phyloP scores from a whole-genome alignment of 2,888 invertebrate genomes.

The Drosophila antonietae region DNA sequence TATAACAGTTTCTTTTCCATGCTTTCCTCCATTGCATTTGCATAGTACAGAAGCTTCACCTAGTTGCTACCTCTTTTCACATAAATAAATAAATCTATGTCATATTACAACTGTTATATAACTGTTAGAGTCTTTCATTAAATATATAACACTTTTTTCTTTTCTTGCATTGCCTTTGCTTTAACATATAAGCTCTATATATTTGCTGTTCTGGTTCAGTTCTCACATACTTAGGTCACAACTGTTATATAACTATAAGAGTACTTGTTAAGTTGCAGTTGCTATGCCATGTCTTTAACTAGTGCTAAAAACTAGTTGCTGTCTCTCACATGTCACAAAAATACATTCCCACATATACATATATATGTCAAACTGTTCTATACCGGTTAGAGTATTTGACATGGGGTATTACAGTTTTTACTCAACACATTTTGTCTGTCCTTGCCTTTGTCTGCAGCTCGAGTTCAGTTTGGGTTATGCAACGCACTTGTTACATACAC shows the following conservation, averaged over 20 bases:
- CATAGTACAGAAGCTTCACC: not conserved
- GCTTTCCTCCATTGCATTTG: not conserved
- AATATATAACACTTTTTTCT: too few relatives aligned
- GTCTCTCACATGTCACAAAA: not conserved
- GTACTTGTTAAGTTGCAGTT: not conserved
- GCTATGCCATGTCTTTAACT: not conserved
- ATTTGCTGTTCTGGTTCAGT: too few relatives aligned
- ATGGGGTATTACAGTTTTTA: not conserved
- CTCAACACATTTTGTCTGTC: not conserved
- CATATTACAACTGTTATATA: not conserved
- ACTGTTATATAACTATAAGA: not conserved
- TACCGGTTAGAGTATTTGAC: not conserved
- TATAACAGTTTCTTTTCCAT: not conserved
- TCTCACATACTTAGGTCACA: not conserved
- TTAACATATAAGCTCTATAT: too few relatives aligned
- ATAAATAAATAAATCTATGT: not conserved
- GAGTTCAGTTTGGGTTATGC: conserved; percentile 55
- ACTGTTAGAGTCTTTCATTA: not conserved
- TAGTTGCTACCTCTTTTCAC: not conserved
- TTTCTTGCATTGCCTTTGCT: too few relatives aligned
- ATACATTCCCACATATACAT: not conserved
- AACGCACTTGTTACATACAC: conserved; percentile 75
- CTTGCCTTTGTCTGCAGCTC: conserved; percentile 9
- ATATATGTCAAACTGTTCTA: not conserved
- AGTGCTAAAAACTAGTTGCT: not conserved